Evolutionary conservation across 2,888 invertebrate genomes (phyloP), one percentile per base, ranked within the genome.

Genomic region (Ophioninae sp.): DNA sequence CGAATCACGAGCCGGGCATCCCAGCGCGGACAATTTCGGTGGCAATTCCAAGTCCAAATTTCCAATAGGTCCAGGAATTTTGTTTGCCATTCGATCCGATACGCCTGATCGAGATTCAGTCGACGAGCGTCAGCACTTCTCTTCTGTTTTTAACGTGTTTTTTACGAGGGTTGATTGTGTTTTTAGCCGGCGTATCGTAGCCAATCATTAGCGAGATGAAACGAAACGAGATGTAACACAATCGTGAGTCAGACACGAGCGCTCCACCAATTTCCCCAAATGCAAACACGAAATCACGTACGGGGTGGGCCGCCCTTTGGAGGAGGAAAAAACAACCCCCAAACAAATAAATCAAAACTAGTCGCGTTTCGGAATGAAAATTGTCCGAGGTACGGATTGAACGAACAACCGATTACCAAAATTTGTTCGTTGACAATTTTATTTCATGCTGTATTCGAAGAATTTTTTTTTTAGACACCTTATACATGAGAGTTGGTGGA

Each of bases 161-260:
- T 88, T 88, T 87, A 86, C 88, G 85, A 87, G 87, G 73, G 76
- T 75, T 87, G 89, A 90, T 89, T 89, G 90, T 89, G 89, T 89
- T 89, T 90, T 89, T 87, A 88, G 87, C 86, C 86, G 88, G 82
- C 85, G 86, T 88, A 89, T 89, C 85, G 88, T 85, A 87, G 87
- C 86, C 89, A 89, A 90, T 90, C 87, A 90, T 91, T 88, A 89
- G 88, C 85, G 87, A 87, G 85, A 79, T 73, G 73, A 76, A 76
- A 73, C 72, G 75, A 64, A 72, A 83, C 77, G 80, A 86, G 83
- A 84, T 85, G 81, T 81, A 78, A 79, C 81, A 77, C 86, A 83
- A 81, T 79, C 85, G 83, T 30, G 21, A 39, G 70, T 21, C 56
- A n/a, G n/a, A 65, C 56, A 73, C n/a, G 41, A n/a, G n/a, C 65